Conservation (phyloP, 2,113 vertebrate genomes). For the Thinocorus orbignyianus region DNA sequence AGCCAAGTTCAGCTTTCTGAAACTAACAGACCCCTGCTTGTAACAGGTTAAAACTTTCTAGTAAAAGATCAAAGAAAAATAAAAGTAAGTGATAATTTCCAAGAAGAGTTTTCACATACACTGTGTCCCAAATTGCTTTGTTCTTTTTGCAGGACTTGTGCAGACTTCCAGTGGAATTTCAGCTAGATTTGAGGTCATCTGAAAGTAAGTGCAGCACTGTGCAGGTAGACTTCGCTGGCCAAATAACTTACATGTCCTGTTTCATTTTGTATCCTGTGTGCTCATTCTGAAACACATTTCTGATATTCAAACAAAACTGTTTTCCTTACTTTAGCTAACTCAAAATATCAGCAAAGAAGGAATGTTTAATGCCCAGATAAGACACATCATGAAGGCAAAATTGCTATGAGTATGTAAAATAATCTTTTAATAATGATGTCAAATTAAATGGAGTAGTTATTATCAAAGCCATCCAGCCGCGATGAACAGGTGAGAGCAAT, state of each 20-base stretch:
- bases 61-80: not conserved
- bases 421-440: not conserved
- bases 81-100: not conserved
- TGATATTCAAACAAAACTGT: not conserved
- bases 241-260: not conserved
- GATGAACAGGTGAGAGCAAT: not conserved
- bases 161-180: not conserved
- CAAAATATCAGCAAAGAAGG: conserved; percentile 3
- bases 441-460: not conserved
- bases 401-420: conserved; percentile 29
- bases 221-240: not conserved
- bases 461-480: not conserved
- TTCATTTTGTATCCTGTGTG: not conserved
- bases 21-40: not conserved
- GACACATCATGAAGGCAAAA: not conserved
- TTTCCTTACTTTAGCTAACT: not conserved
- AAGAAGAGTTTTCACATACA: not conserved
- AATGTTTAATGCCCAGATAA: conserved; percentile 1
- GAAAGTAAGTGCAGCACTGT: not conserved
- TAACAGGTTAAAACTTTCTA: not conserved
- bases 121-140: not conserved
- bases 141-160: conserved; percentile 21
- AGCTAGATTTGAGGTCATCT: not conserved
- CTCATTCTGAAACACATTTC: not conserved
- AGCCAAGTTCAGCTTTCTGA: not conserved